Evolutionary conservation across 2,797 vertebrate genomes (phyloP).

Genomic region (Myoxocephalus aenaeus): DNA sequence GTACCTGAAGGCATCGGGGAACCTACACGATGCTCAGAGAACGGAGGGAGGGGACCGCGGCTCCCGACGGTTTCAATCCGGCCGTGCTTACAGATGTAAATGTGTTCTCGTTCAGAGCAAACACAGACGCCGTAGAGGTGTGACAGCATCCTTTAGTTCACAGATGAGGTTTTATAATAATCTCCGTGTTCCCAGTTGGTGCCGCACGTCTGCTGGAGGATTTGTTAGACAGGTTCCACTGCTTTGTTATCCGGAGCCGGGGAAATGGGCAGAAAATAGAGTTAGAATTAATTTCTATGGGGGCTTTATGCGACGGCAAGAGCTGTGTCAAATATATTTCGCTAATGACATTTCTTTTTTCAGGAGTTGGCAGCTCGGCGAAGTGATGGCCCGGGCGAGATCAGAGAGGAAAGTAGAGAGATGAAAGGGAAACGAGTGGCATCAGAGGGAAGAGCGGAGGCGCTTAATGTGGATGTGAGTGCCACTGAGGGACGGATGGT

Average conservation of each 20-base stretch:
- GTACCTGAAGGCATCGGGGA: slow-evolving; percentile 1
- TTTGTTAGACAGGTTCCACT: slow-evolving; percentile 14
- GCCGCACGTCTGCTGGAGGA: slow-evolving; percentile 3
- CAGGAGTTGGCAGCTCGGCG: slow-evolving; percentile 29
- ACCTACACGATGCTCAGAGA: not conserved
- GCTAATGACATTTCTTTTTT: slow-evolving; percentile 53
- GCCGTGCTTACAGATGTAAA: slow-evolving; percentile 24
- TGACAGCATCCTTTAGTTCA: not conserved
- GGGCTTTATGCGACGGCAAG: slow-evolving; percentile 36
- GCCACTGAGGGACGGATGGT: slow-evolving; percentile 17
- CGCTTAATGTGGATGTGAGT: slow-evolving; percentile 42
- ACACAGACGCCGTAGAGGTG: not conserved
- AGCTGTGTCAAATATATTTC: slow-evolving; percentile 53
- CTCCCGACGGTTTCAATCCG: slow-evolving; percentile 19
- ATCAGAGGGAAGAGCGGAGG: slow-evolving; percentile 38
- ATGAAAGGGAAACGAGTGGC: slow-evolving; percentile 52
- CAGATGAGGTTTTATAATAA: not conserved
- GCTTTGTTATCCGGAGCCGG: slow-evolving; percentile 34
- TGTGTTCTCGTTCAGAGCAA: slow-evolving; percentile 2
- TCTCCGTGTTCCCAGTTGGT: slow-evolving; percentile 2
- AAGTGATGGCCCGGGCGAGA: slow-evolving; percentile 47
- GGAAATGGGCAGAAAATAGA: slow-evolving; percentile 53
- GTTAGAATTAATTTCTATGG: slow-evolving; percentile 44
- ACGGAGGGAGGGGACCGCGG: not conserved
- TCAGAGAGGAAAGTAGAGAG: slow-evolving; percentile 52